These are phyloP conservation scores for Alloscopus bannaensis DNA, from an alignment of 2,888 invertebrate genomes.

Conservation along the genomic window DNA sequence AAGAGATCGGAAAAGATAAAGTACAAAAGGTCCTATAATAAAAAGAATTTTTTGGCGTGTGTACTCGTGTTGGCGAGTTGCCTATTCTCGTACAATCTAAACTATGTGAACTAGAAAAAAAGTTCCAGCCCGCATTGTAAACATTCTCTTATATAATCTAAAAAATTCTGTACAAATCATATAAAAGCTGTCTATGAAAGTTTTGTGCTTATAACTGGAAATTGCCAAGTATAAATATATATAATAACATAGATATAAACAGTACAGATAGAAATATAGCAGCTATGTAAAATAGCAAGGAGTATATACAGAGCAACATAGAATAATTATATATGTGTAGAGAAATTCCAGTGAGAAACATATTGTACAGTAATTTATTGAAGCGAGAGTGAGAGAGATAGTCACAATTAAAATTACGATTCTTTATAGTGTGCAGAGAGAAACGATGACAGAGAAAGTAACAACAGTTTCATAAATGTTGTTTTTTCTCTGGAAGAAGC, in stretches of 20 bases:
- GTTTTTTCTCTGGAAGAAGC: too few relatives aligned
- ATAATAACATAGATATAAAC: slow-evolving; percentile 17
- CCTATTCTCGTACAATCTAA: too few relatives aligned
- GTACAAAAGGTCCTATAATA: background rate
- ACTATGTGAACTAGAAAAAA: too few relatives aligned
- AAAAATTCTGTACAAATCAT: background rate
- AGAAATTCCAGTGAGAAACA: slow-evolving; percentile 38
- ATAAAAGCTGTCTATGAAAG: slow-evolving; percentile 5
- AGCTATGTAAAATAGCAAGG: too few relatives aligned
- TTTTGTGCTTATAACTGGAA: too few relatives aligned
- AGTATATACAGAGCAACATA: slow-evolving; percentile 62
- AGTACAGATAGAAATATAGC: too few relatives aligned
- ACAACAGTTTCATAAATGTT: too few relatives aligned
- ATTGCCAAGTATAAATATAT: slow-evolving; percentile 11
- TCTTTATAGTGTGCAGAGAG: slow-evolving; percentile 59
- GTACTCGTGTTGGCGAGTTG: slow-evolving; percentile 23
- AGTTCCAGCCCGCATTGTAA: slow-evolving; percentile 19
- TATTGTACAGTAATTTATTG: slow-evolving; percentile 42
- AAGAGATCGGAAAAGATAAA: background rate
- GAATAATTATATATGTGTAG: slow-evolving; percentile 15
- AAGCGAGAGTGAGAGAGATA: slow-evolving; percentile 54
- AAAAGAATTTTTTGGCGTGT: too few relatives aligned
- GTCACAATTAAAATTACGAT: slow-evolving; percentile 50
- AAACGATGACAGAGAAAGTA: slow-evolving; percentile 55
- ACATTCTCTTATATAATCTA: background rate